Base-by-base conservation (phyloP, 2,113 vertebrate species). In the Anthoscopus minutus region DNA sequence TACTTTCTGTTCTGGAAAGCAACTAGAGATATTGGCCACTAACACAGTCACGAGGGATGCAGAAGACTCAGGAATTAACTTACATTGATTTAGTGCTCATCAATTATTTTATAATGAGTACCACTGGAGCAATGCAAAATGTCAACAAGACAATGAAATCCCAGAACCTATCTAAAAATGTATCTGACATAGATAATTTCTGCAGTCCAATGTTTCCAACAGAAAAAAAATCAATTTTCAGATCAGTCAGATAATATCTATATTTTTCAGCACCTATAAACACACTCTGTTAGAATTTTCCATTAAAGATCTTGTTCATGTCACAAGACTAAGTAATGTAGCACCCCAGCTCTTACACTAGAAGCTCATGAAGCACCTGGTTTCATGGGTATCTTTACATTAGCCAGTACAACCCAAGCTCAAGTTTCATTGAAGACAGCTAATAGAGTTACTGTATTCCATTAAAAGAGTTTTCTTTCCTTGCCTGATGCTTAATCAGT, bases 391-490 rank as follows among this genome's bases (percentile, higher is more conserved):
- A 80, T n/a, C 79, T 88, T 96, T 95, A 60, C 48, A 45, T 64
- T 51, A 87, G 81, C 64, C 57, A 65, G 45, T 27, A 85, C 14
- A 85, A 37, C 35, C 25, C 0, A 1, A 61, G 82, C 85, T 96
- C 90, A 92, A 38, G 71, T 95, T 95, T 95, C 90, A 48, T 10
- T 82, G 74, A 80, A 89, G 74, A 88, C 25, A 72, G 66, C 58
- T 94, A 85, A 37, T 48, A 82, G 66, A 85, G 40, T 72, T 92
- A 85, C 81, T 82, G 53, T 82, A 45, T 88, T 92, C 79, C 81
- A 92, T 76, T 92, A 86, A 88, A 86, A 95, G 47, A 74, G 40
- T 53, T 89, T 92, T 85, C 57, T 92, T 93, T 89, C 79, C 70
- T 82, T 85, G 40, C 25, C 58, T 80, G 74, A 57, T 86, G 81